Percentiles rank a stretch among this genome's conserved stretches.
Conservation (phyloP, 2,113 vertebrate species). For the Etheostoma cragini region DNA sequence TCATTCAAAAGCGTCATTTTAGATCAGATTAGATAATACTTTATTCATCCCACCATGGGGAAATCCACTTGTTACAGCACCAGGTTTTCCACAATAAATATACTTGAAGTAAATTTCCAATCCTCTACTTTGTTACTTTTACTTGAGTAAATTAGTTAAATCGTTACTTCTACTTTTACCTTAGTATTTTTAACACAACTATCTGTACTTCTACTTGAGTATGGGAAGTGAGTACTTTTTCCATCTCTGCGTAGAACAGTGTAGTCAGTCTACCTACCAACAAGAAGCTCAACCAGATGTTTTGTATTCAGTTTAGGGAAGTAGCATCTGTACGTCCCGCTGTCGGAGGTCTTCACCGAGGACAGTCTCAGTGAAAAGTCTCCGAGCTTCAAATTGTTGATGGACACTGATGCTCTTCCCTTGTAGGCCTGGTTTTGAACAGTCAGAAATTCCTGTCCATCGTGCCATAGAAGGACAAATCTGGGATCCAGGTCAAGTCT, state of each 20-base stretch:
- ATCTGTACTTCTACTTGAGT: no score
- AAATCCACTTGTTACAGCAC: no score
- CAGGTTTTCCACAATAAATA: no score
- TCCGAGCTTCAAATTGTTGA: neutral
- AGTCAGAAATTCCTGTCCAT: neutral
- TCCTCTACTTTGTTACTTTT: no score
- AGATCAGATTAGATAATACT: no score
- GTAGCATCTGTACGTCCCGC: conserved; percentile 24
- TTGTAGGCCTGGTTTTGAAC: neutral
- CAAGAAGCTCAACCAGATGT: conserved; percentile 12
- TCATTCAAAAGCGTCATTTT: no score
- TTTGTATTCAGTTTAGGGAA: neutral
- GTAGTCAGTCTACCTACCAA: conserved; percentile 11
- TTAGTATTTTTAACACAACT: no score
- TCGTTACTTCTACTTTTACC: no score
- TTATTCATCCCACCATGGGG: no score
- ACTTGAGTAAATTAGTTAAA: no score
- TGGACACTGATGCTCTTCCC: neutral
- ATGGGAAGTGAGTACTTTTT: no score
- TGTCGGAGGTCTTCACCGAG: conserved; percentile 25
- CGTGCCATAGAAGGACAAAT: neutral
- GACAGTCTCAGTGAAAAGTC: conserved; percentile 36
- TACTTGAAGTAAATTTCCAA: no score
- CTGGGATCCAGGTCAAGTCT: neutral
- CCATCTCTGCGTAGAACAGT: neutral